phyloP scores from a whole-genome alignment of 2,797 vertebrate species.

The Tympanoctomys barrerae region DNA sequence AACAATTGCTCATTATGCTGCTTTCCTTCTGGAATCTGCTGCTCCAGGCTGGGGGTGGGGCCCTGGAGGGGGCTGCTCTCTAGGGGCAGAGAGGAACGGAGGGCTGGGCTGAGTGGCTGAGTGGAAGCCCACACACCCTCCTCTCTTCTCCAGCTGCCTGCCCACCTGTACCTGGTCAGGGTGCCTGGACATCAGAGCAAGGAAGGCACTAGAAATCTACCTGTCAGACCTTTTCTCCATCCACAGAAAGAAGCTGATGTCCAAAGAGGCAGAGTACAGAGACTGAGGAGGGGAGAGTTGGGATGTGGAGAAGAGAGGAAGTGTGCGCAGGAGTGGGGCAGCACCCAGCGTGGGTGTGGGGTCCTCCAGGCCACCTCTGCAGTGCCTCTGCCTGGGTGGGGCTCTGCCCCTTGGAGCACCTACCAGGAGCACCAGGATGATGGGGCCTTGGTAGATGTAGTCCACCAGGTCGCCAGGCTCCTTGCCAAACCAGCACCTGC shows the following conservation, averaged over 20 bases:
- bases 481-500: slow-evolving; percentile 99
- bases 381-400: not conserved
- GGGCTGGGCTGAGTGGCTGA: not conserved
- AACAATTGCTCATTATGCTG: slow-evolving; percentile 75
- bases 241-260: not conserved
- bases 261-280: not conserved
- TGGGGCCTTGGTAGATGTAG: slow-evolving; percentile 98
- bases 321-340: accelerated
- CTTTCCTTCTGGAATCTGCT: not conserved
- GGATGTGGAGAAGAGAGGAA: not conserved
- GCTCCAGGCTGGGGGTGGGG: slow-evolving; percentile 46
- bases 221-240: not conserved
- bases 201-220: not conserved
- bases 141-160: not conserved
- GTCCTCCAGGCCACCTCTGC: not conserved
- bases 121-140: not conserved
- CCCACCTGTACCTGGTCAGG: not conserved
- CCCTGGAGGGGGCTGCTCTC: not conserved
- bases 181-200: not conserved
- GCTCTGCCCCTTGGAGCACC: slow-evolving; percentile 74
- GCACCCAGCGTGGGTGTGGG: no score
- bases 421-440: slow-evolving; percentile 98
- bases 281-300: accelerated
- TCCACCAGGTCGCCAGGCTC: slow-evolving; percentile 97
- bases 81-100: not conserved